phyloP scores from a whole-genome alignment of 2,888 invertebrate genomes.

The Atrina japonica region DNA sequence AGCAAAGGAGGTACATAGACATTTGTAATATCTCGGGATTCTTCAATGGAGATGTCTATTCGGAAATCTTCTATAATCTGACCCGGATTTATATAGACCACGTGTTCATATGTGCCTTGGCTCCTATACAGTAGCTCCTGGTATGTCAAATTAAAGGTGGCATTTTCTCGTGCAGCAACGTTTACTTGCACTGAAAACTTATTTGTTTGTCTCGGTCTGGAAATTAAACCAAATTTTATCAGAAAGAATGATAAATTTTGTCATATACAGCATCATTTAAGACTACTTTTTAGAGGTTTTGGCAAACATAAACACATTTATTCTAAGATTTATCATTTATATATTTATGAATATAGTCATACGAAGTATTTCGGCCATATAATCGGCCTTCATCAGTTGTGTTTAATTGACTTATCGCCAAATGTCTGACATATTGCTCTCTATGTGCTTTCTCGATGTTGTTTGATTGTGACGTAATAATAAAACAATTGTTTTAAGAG shows the following conservation, averaged over 20 bases:
- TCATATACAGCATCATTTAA: background rate
- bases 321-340: too few relatives aligned
- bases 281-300: background rate
- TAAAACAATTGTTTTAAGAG: too few relatives aligned
- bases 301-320: too few relatives aligned
- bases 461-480: too few relatives aligned
- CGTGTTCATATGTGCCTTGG: slow-evolving; percentile 86
- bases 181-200: slow-evolving; percentile 87
- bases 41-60: slow-evolving; percentile 85
- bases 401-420: too few relatives aligned
- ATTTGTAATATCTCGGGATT: slow-evolving; percentile 84
- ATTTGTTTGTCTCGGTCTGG: slow-evolving; percentile 84
- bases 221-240: slow-evolving; percentile 5
- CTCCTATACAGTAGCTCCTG: slow-evolving; percentile 86
- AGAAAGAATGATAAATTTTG: too few relatives aligned
- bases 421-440: too few relatives aligned
- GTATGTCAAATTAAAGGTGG: slow-evolving; percentile 87
- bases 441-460: too few relatives aligned
- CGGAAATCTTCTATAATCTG: slow-evolving; percentile 85
- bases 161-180: slow-evolving; percentile 84
- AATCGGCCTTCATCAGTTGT: too few relatives aligned
- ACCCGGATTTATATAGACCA: slow-evolving; percentile 87
- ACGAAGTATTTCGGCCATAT: too few relatives aligned
- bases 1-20: slow-evolving; percentile 86
- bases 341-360: too few relatives aligned